A percentile compares a stretch with the other conserved stretches of the same genome.
These are phyloP conservation scores for Aphelocoma californica DNA, from an alignment of 2,797 vertebrate genomes.

Conservation along the genomic window DNA sequence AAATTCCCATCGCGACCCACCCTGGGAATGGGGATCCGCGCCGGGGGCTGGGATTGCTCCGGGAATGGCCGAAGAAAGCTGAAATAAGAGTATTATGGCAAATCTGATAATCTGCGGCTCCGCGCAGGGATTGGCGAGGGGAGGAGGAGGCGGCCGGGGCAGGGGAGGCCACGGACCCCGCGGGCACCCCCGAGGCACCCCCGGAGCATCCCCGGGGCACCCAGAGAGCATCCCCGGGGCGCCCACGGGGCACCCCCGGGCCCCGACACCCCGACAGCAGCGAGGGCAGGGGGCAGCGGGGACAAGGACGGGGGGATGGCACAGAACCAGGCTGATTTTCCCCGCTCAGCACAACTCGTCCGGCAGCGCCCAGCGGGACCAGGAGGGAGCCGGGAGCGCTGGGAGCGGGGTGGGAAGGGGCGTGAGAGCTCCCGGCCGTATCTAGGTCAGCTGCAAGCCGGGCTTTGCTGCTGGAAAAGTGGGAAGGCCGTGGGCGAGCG, in stretches of 20 bases:
- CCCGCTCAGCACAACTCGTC: background rate
- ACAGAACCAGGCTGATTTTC: rapidly evolving
- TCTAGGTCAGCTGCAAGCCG: background rate
- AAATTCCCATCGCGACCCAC: rapidly evolving
- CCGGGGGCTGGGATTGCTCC: background rate
- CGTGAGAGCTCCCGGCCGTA: background rate
- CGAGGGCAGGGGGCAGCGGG: background rate
- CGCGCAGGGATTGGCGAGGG: background rate
- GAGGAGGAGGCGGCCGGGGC: background rate
- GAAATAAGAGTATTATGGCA: constrained; percentile 11
- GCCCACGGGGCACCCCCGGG: too few relatives aligned
- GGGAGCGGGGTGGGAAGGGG: background rate
- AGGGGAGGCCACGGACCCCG: background rate
- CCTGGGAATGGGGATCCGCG: background rate
- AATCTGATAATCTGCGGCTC: background rate
- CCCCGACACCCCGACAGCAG: background rate
- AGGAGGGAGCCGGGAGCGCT: background rate
- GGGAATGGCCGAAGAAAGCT: background rate
- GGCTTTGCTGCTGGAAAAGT: rapidly evolving
- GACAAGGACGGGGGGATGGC: background rate
- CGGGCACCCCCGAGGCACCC: background rate
- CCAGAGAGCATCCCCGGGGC: background rate
- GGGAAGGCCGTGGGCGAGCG: rapidly evolving
- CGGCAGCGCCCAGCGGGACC: background rate
- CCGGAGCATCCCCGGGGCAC: too few relatives aligned